phyloP scores from a whole-genome alignment of 2,888 invertebrate species.

The Cheilosia pagana region DNA sequence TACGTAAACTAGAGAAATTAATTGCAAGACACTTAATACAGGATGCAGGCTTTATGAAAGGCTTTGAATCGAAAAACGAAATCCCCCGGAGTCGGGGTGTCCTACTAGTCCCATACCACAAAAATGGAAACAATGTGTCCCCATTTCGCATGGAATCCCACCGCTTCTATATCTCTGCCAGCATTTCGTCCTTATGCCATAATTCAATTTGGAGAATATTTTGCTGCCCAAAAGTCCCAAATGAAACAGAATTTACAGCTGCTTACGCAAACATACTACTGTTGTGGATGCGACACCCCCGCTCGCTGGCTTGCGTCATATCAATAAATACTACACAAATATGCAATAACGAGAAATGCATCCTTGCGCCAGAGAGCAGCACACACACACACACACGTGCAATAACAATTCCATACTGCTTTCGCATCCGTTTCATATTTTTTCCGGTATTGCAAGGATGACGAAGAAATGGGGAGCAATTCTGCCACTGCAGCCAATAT shows the following conservation, averaged over 20 bases:
- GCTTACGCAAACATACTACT: constrained; percentile 2
- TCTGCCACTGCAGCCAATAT: background rate
- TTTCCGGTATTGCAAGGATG: constrained; percentile 12
- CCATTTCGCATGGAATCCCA: constrained; percentile 7
- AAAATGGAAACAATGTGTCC: constrained; percentile 19
- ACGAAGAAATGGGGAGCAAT: constrained; percentile 22
- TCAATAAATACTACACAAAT: constrained; percentile 39
- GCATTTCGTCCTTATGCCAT: constrained; percentile 29
- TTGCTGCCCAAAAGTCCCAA: constrained; percentile 10
- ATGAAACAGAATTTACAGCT: constrained; percentile 37
- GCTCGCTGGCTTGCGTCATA: constrained; percentile 7
- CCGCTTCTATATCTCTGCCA: background rate
- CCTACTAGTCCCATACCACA: constrained; percentile 13
- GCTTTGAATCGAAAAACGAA: constrained; percentile 33
- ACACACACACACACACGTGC: background rate
- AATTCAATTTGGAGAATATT: constrained; percentile 57
- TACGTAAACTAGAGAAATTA: constrained; percentile 33
- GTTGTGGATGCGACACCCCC: background rate
- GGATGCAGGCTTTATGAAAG: background rate
- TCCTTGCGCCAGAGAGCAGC: constrained; percentile 15
- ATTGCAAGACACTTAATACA: constrained; percentile 5
- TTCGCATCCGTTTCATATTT: constrained; percentile 34
- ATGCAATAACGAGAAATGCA: constrained; percentile 21
- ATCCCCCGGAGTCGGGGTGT: background rate
- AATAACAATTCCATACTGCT: constrained; percentile 32